These are phyloP conservation scores for Pantherophis vulpinus DNA, from an alignment of 2,797 vertebrate species.

Conservation along the genomic window DNA sequence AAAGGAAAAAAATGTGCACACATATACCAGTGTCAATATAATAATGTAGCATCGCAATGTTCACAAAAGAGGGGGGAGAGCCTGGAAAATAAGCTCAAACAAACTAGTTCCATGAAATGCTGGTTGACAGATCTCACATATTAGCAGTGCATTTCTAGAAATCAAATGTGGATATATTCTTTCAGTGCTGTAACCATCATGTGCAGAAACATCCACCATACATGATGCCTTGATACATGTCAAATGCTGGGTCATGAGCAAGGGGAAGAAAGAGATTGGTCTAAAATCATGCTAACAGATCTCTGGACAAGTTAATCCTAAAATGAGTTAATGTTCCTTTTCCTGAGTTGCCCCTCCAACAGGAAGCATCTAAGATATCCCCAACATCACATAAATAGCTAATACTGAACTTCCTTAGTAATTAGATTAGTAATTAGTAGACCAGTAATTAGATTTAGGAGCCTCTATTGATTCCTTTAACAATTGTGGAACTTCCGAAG, in stretches of 20 bases:
- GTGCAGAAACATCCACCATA: background rate
- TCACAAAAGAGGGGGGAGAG: background rate
- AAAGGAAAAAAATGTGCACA: background rate
- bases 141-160: background rate
- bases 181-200: background rate
- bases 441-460: background rate
- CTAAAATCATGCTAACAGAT: background rate
- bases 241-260: background rate
- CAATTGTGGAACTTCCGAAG: background rate
- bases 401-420: background rate
- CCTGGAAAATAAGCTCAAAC: background rate
- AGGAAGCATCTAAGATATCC: background rate
- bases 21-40: background rate
- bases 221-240: background rate
- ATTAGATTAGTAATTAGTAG: background rate
- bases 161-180: background rate
- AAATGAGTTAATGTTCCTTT: background rate
- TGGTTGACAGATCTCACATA: background rate
- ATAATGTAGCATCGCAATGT: background rate
- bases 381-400: background rate
- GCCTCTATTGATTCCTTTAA: background rate
- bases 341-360: background rate
- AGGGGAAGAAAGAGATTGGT: background rate
- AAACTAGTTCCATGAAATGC: background rate
- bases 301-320: background rate